Evolutionary conservation across 2,888 invertebrate genomes (phyloP).

Genomic region (Cerceris rybyensis): DNA sequence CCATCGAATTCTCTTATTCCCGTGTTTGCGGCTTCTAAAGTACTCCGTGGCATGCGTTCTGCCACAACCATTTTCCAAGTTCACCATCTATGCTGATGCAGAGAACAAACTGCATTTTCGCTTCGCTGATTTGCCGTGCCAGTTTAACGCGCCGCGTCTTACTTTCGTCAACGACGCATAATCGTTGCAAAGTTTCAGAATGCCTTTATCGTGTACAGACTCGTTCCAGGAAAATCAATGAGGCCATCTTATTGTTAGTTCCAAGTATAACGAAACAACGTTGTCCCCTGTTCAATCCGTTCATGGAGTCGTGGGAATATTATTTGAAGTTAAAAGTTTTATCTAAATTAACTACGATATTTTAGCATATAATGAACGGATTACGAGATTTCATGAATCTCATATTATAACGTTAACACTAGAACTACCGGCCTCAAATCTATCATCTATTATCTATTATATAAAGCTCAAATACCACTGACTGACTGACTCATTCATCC

Average conservation of each 20-base stretch:
- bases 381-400: too few species aligned
- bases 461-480: too few species aligned
- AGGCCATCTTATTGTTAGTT: too few species aligned
- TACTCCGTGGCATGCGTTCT: slow-evolving; percentile 19
- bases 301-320: background rate
- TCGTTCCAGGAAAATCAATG: background rate
- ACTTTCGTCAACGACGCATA: slow-evolving; percentile 38
- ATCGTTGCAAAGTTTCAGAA: slow-evolving; percentile 27
- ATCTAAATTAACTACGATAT: too few species aligned
- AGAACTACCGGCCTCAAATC: too few species aligned
- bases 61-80: slow-evolving; percentile 56
- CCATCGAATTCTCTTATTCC: slow-evolving; percentile 22
- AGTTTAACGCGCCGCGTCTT: slow-evolving; percentile 35
- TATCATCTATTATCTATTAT: too few species aligned
- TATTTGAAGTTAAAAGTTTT: too few species aligned
- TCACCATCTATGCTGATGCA: slow-evolving; percentile 34
- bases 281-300: background rate
- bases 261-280: too few species aligned
- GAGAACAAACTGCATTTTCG: slow-evolving; percentile 59
- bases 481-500: too few species aligned
- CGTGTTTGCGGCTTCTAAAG: background rate
- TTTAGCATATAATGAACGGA: too few species aligned
- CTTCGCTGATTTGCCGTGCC: slow-evolving; percentile 50
- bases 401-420: too few species aligned
- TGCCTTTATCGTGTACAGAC: background rate